Base-by-base conservation (phyloP, 2,888 invertebrate species). In the Chalcis sispes region DNA sequence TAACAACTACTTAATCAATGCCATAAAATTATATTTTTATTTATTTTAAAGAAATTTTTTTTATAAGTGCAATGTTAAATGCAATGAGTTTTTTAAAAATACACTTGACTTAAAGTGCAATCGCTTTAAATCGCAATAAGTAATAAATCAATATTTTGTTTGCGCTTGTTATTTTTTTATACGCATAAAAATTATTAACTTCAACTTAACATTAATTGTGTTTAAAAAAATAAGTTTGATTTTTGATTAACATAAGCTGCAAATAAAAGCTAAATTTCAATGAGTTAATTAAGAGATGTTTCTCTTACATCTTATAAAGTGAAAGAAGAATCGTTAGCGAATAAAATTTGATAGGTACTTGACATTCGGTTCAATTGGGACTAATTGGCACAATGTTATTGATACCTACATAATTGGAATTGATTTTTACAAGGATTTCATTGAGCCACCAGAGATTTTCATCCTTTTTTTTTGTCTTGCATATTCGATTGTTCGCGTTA, bases 361-460 rank as follows among this genome's bases (percentile, higher is more conserved):
- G 48, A 36, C 66, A 54, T 69, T 48, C 56, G 8, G 1, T 13
- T 62, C 67, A 70, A 77, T 77, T 73, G 73, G 13, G 48, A 52
- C 23, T 25, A 71, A 77, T 77, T 74, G 70, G 13, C 59, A 23
- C 23, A 48, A 67, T 50, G 50, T 70, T 61, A 73, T 70, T 70
- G 77, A 71, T 61, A 66, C 54, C 61, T 65, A 46, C 10, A 10
- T 59, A 59, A 75, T 71, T 70, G 67, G 13, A 29, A 54, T 7
- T 54, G 48, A 69, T 61, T 73, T 40, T 52, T 23, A 5, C 32
- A 42, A 50, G 27, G 15, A 29, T 27, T 42, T 59, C 36, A 50
- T 59, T 73, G 27, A 18, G 10, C 0, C 46, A 2, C 18, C 29
- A 7, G 8, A 27, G 2, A 18, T 2, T 52, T 32, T 40, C 32